Base-by-base conservation (phyloP, 2,888 invertebrate genomes). In the Timema podura region DNA sequence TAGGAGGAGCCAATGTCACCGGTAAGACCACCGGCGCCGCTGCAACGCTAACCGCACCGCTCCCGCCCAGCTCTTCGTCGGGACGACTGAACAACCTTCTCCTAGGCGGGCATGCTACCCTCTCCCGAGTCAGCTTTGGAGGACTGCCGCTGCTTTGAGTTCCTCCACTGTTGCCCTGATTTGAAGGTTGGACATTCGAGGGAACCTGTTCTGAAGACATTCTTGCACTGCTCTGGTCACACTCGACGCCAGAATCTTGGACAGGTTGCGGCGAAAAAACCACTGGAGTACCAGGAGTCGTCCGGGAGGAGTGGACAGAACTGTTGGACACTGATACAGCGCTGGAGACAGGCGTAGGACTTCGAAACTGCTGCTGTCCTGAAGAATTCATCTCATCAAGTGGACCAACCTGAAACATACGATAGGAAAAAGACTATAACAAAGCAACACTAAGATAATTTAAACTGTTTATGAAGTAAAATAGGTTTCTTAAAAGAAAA, bases 31-130 rank as follows among this genome's bases (percentile, higher is more conserved):
- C 77, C 13, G 74, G 74, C 6, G 75, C 74, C 5, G 76, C 79
- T 6, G 79, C 75, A 48, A 80, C 79, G 64, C 80, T 80, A 45
- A 77, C 75, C n/a, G 76, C 45, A 10, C 64, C 69, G n/a, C 69
- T 69, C 76, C 76, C 45, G 76, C 72, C 61, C 49, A 64, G 79
- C 59, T 82, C 83, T 59, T 82, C 82, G 79, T 90, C 90, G 73
- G 82, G 86, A 78, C 87, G 84, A 70, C 88, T 88, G 71, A 89
- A 90, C 48, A 86, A 75, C 70, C 84, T 78, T 73, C 85, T 70
- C 30, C 75, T 64, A 45, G 74, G 73, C 5, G 71, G 73, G 49
- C 49, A 47, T 44, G 48, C 45, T 5, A 76, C 75, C 68, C 80
- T 80, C 66, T 85, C 85, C 70, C 83, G 82, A 6, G 80, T 79